Percentiles rank a stretch among this genome's conserved stretches.
Evolutionary conservation across 2,113 vertebrate genomes (phyloP).

Genomic region (Archocentrus centrarchus): DNA sequence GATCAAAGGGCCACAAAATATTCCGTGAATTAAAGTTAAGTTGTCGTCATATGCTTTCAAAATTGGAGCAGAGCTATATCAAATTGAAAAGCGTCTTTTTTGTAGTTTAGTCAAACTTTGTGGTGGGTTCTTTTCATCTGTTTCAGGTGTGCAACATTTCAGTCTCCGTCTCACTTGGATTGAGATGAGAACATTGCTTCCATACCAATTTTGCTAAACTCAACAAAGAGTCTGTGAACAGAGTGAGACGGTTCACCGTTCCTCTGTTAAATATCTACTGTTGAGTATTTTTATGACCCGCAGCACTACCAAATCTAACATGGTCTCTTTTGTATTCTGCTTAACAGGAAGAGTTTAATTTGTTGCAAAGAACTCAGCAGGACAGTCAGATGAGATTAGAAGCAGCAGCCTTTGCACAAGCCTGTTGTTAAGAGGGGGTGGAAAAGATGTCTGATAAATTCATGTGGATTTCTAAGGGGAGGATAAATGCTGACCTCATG

Average conservation of each 20-base stretch:
- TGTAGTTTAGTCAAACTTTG: slow-evolving; percentile 5
- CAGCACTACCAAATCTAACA: background rate
- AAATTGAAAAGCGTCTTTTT: slow-evolving; percentile 26
- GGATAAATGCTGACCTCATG: slow-evolving; percentile 34
- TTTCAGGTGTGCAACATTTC: background rate
- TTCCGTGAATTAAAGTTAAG: background rate
- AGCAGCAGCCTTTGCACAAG: slow-evolving; percentile 20
- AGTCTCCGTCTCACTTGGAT: slow-evolving; percentile 10
- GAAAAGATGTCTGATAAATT: slow-evolving; percentile 57
- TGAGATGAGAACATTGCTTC: background rate
- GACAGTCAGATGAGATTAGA: slow-evolving; percentile 39
- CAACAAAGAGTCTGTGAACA: slow-evolving; percentile 1
- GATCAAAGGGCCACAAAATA: slow-evolving; percentile 39
- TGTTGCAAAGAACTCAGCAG: slow-evolving; percentile 4
- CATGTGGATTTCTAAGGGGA: slow-evolving; percentile 1
- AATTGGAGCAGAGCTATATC: slow-evolving; percentile 6
- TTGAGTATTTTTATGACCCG: background rate
- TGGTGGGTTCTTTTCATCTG: background rate
- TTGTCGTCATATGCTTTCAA: slow-evolving; percentile 6
- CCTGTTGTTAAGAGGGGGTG: slow-evolving; percentile 12
- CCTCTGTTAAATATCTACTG: background rate
- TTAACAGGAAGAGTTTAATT: slow-evolving; percentile 31
- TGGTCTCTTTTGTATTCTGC: background rate
- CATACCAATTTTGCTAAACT: background rate
- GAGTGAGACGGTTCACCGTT: background rate